Base-by-base conservation (phyloP, 2,888 invertebrate genomes). In the Pseudococcus jackbeardsleyi region DNA sequence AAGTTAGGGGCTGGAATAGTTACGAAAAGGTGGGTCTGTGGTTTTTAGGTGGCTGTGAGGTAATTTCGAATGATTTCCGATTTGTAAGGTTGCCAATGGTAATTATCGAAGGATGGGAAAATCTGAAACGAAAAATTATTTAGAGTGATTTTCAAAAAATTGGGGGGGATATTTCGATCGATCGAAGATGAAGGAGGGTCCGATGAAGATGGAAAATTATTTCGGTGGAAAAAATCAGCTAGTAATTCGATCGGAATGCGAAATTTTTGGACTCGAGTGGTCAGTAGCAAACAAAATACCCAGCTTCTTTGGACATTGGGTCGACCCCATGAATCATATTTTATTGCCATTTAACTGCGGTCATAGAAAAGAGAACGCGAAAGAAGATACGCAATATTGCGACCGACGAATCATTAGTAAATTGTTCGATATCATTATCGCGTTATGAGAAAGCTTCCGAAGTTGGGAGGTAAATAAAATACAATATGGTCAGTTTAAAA, bases 261-360 rank as follows among this genome's bases (percentile, higher is more conserved):
- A 19, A 11, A 7, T 19, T 59, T n/a, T 6, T 59, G 59, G 26
- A 33, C 26, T 33, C 19, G 1, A 17, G 54, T 54, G 7, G 59
- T 5, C 19, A 19, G 59, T 33, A 33, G 59, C 19, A 19, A 59
- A 59, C 19, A 19, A 19, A 59, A 4, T 7, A 19, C 59, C 59
- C 19, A n/a, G 59, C 59, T 19, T 19, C 9, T 19, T 59, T 59
- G 59, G n/a, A 59, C 59, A 59, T 59, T 59, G 59, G 59, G 19
- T 59, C 19, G 59, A 59, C 59, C 59, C 59, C 7, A 59, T 59
- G 59, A 59, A 59, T 59, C 59, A 59, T 59, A 59, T 19, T 59
- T 59, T 19, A 59, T 59, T 59, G 9, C 19, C 59, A 59, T 0
- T 59, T n/a, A 19, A 59, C 19, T 59, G 59, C 19, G n/a, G 59